These are phyloP conservation scores for Clytia hemisphaerica DNA, from an alignment of 30 jellyfish, hydroid and myxozoan species.

Conservation along the genomic window DNA sequence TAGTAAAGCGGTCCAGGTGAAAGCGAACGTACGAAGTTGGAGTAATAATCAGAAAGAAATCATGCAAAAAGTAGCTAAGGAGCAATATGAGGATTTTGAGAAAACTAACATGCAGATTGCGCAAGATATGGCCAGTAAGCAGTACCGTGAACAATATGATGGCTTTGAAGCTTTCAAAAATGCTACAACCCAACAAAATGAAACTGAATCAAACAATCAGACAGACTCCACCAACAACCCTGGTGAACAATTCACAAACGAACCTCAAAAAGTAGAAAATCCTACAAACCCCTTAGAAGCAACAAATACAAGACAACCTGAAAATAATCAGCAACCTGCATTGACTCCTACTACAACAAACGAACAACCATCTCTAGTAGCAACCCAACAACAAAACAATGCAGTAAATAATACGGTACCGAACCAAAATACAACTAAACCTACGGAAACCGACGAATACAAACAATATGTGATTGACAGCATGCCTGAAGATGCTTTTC, in stretches of 20 bases:
- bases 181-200: background rate
- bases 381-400: background rate
- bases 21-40: conserved; percentile 32
- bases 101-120: conserved; percentile 5
- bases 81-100: conserved; percentile 28
- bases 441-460: background rate
- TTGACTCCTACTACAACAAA: background rate
- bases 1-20: background rate
- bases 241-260: background rate
- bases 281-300: conserved; percentile 26
- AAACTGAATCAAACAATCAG: background rate
- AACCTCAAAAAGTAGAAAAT: conserved; percentile 8
- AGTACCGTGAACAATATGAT: conserved; percentile 15
- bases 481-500: background rate
- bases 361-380: background rate
- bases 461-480: background rate
- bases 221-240: background rate
- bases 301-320: conserved; percentile 10
- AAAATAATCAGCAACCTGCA: no score
- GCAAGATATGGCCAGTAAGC: background rate
- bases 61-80: conserved; percentile 10
- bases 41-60: conserved; percentile 16
- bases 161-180: conserved; percentile 14
- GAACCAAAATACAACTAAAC: conserved; percentile 1
- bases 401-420: background rate